phyloP scores from a whole-genome alignment of 1,140 invertebrate species.

The Drosophila parvula region DNA sequence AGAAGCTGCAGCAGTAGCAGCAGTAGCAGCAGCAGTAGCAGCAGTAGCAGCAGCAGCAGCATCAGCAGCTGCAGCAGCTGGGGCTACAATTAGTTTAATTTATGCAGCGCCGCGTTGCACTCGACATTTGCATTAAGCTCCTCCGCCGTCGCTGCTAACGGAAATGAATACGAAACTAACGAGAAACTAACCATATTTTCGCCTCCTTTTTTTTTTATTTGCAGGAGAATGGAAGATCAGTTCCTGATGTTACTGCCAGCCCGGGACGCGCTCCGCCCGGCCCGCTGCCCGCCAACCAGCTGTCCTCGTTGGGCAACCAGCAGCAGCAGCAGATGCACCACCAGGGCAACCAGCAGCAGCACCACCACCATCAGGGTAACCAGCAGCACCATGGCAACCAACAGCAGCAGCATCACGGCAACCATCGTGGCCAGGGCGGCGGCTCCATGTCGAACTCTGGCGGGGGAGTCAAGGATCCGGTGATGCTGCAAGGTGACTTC shows the following conservation, averaged over 20 bases:
- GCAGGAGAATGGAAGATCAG: slow-evolving; percentile 93
- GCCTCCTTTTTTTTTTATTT: slow-evolving; percentile 77
- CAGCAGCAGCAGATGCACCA: slow-evolving; percentile 84
- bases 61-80: slow-evolving; percentile 11
- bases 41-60: not conserved
- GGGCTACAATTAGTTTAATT: slow-evolving; percentile 65
- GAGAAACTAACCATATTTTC: slow-evolving; percentile 1
- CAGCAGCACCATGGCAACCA: slow-evolving; percentile 60
- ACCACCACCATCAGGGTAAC: slow-evolving; percentile 62
- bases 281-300: slow-evolving; percentile 86
- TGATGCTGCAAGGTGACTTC: slow-evolving; percentile 97
- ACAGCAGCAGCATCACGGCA: slow-evolving; percentile 84
- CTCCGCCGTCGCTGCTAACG: not conserved
- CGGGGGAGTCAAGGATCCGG: slow-evolving; percentile 88
- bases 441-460: slow-evolving; percentile 48
- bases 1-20: not conserved
- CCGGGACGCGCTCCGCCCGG: slow-evolving; percentile 92
- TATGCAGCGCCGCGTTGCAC: slow-evolving; percentile 62
- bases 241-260: slow-evolving; percentile 94
- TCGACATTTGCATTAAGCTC: slow-evolving; percentile 61
- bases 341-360: slow-evolving; percentile 66
- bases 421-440: slow-evolving; percentile 66
- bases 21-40: slow-evolving; percentile 5
- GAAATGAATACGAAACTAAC: slow-evolving; percentile 50
- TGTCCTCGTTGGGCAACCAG: slow-evolving; percentile 74